These are phyloP conservation scores for Peromyscus maniculatus DNA, from an alignment of 2,113 vertebrate species.

Conservation along the genomic window DNA sequence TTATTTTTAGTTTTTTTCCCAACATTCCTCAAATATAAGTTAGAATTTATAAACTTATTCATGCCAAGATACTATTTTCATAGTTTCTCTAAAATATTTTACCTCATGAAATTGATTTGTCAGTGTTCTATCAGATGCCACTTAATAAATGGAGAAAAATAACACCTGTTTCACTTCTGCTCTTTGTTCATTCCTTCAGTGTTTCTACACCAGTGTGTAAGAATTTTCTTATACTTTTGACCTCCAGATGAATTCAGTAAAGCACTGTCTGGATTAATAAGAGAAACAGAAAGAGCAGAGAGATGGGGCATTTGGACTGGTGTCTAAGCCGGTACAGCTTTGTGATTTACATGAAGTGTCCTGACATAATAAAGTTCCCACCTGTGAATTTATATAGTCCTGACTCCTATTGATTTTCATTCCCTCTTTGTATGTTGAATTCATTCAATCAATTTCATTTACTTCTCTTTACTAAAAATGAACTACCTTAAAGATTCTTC, in stretches of 20 bases:
- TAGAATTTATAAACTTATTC: neutral
- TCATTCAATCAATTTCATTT: neutral
- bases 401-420: neutral
- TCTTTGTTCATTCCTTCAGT: neutral
- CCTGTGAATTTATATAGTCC: neutral
- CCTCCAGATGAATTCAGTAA: neutral
- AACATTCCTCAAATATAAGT: neutral
- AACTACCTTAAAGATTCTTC: neutral
- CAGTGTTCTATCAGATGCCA: neutral
- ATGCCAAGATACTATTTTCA: neutral
- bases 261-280: neutral
- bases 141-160: neutral
- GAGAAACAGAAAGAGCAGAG: neutral
- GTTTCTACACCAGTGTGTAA: neutral
- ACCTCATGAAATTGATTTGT: neutral
- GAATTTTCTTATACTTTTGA: neutral
- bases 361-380: neutral
- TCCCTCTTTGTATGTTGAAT: neutral
- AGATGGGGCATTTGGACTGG: neutral
- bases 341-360: neutral
- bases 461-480: neutral
- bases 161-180: neutral
- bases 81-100: neutral
- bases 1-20: neutral
- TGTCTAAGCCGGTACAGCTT: neutral